Evolutionary conservation across 1,140 invertebrate species (phyloP).

Genomic region (Drosophila sproati): DNA sequence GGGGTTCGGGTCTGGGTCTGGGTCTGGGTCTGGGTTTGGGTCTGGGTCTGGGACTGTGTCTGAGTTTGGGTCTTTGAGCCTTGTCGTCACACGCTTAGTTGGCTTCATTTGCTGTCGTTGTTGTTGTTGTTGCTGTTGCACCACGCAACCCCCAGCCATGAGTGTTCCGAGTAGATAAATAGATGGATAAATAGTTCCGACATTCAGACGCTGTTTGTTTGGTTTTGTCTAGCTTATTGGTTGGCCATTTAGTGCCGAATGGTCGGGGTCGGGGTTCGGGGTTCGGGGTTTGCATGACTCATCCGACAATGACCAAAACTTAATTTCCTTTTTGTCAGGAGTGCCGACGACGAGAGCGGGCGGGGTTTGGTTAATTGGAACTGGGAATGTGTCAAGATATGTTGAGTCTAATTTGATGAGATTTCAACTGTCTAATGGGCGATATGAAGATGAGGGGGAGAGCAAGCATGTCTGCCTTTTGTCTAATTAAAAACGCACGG

Average conservation of each 20-base stretch:
- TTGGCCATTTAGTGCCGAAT: slow-evolving; percentile 7
- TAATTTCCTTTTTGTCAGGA: slow-evolving; percentile 24
- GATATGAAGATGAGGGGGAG: neutral
- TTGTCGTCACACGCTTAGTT: slow-evolving; percentile 72
- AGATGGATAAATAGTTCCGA: slow-evolving; percentile 46
- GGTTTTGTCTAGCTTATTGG: slow-evolving; percentile 32
- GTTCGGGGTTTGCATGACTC: slow-evolving; percentile 17
- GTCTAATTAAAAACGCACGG: slow-evolving; percentile 74
- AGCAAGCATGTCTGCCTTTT: slow-evolving; percentile 25
- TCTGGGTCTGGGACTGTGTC: neutral
- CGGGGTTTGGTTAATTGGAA: slow-evolving; percentile 34
- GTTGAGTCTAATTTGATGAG: slow-evolving; percentile 65
- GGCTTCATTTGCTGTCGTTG: slow-evolving; percentile 60
- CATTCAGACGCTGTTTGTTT: slow-evolving; percentile 33
- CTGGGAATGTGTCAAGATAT: slow-evolving; percentile 39
- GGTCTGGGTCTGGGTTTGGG: neutral
- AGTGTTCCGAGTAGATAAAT: slow-evolving; percentile 31
- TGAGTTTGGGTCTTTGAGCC: neutral
- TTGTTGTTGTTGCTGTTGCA: neutral
- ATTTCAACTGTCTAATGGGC: slow-evolving; percentile 35
- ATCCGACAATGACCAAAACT: slow-evolving; percentile 26
- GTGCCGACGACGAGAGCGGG: neutral
- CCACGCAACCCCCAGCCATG: neutral
- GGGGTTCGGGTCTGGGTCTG: neutral
- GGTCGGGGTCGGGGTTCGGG: neutral